Evolutionary conservation across 2,113 vertebrate species (phyloP).

Genomic region (Pelobates fuscus): DNA sequence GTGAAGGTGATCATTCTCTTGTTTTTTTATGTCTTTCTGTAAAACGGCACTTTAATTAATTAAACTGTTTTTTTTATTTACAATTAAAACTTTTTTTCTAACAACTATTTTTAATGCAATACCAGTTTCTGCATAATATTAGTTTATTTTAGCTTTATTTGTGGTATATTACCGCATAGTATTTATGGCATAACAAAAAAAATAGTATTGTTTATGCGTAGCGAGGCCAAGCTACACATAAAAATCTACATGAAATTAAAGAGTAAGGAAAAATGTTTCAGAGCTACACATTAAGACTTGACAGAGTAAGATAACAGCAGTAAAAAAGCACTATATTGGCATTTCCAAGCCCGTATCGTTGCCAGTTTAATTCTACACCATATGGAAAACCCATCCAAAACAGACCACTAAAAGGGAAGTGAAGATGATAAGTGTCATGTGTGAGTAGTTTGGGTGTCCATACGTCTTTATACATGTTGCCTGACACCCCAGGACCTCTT

Average conservation of each 20-base stretch:
- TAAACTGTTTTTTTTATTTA: too few relatives aligned
- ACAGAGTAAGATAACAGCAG: slow-evolving; percentile 27
- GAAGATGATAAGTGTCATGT: slow-evolving; percentile 32
- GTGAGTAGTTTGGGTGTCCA: slow-evolving; percentile 13
- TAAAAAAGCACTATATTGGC: slow-evolving; percentile 25
- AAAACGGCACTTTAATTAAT: too few relatives aligned
- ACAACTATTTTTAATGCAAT: too few relatives aligned
- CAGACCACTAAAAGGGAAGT: slow-evolving; percentile 34
- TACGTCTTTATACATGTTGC: slow-evolving; percentile 23
- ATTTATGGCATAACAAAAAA: too few relatives aligned
- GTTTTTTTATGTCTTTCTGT: too few relatives aligned
- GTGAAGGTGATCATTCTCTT: too few relatives aligned
- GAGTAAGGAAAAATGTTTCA: slow-evolving; percentile 24
- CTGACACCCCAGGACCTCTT: slow-evolving; percentile 6
- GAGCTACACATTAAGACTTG: slow-evolving; percentile 33
- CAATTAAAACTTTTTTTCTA: too few relatives aligned
- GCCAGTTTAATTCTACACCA: slow-evolving; percentile 5
- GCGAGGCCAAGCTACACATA: slow-evolving; percentile 15
- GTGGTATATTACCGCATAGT: too few relatives aligned
- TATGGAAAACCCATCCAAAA: slow-evolving; percentile 19
- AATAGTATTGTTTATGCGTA: too few relatives aligned
- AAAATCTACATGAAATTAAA: slow-evolving; percentile 37
- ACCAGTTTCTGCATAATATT: too few relatives aligned
- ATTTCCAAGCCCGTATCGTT: slow-evolving; percentile 9
- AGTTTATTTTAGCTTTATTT: too few relatives aligned